These are phyloP conservation scores for Deilephila elpenor DNA, from an alignment of 2,888 invertebrate genomes.

Conservation along the genomic window DNA sequence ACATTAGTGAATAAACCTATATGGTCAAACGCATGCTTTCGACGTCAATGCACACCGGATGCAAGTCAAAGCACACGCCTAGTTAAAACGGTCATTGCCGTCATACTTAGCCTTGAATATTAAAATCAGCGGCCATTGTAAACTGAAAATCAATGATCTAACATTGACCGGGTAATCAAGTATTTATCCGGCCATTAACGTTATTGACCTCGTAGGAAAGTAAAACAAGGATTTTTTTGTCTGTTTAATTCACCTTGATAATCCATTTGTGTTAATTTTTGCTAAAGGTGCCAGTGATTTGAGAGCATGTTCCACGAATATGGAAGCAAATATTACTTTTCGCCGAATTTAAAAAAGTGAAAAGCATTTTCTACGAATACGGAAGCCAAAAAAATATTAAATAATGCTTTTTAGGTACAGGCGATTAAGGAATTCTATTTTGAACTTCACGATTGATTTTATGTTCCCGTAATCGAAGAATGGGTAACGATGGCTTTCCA, in stretches of 20 bases:
- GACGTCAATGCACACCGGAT: conserved; percentile 50
- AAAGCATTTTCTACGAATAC: too few relatives aligned
- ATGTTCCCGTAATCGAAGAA: too few relatives aligned
- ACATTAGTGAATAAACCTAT: conserved; percentile 34
- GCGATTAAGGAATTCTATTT: too few relatives aligned
- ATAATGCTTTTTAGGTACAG: too few relatives aligned
- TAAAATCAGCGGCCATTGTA: conserved; percentile 54
- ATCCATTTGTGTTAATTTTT: conserved; percentile 8
- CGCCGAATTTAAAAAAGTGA: too few relatives aligned
- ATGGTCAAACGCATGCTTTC: conserved; percentile 32
- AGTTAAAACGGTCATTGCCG: conserved; percentile 56
- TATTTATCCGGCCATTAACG: background rate
- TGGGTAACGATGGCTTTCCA: too few relatives aligned
- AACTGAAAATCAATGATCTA: conserved; percentile 24
- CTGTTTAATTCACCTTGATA: conserved; percentile 25
- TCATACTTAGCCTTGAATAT: conserved; percentile 51
- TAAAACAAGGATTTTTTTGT: conserved; percentile 26
- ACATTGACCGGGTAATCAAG: conserved; percentile 38
- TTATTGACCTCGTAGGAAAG: conserved; percentile 30
- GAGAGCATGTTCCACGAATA: background rate
- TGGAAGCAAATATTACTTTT: background rate
- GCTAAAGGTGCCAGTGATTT: background rate
- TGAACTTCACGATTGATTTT: too few relatives aligned
- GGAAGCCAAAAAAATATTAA: too few relatives aligned
- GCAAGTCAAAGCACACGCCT: conserved; percentile 32